Percentiles rank a stretch among this genome's conserved stretches.
Conservation (phyloP, 2,797 vertebrate species). For the Microctenopoma lineatum region DNA sequence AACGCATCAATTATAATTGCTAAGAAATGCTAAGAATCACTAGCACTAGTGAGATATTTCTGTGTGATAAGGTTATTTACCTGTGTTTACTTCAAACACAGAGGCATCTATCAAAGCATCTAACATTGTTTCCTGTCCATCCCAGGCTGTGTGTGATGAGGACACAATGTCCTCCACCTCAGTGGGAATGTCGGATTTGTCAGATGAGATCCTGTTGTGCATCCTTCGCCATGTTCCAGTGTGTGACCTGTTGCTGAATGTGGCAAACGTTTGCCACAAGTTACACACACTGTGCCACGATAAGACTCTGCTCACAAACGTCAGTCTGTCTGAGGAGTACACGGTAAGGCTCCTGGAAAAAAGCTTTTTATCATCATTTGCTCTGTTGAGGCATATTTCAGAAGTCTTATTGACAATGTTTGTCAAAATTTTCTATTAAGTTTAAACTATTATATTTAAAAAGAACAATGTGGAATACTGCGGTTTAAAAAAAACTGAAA, state of each 20-base stretch:
- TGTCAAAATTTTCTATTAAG: not conserved
- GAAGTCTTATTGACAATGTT: not conserved
- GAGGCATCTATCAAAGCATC: not conserved
- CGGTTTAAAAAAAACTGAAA: conserved; percentile 2
- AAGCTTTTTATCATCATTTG: not conserved
- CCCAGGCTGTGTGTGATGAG: conserved; percentile 73
- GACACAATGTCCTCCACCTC: conserved; percentile 68
- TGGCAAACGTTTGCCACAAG: conserved; percentile 90
- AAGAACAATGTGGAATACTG: not conserved
- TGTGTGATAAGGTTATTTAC: not conserved
- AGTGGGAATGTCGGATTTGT: conserved; percentile 90
- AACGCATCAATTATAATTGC: too few relatives aligned
- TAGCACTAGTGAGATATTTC: too few relatives aligned
- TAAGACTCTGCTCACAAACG: conserved; percentile 89
- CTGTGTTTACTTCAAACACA: not conserved
- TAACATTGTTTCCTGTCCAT: conserved; percentile 3
- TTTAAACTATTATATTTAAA: not conserved
- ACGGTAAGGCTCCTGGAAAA: conserved; percentile 77
- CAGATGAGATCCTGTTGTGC: conserved; percentile 94
- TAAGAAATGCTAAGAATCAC: too few relatives aligned
- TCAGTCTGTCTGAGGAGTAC: conserved; percentile 91
- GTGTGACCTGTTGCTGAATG: conserved; percentile 89
- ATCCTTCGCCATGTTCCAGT: conserved; percentile 91
- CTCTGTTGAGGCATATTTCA: not conserved
- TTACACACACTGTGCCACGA: conserved; percentile 89